Conservation (phyloP, 2,888 invertebrate genomes). For the Eutolmus rufibarbis region DNA sequence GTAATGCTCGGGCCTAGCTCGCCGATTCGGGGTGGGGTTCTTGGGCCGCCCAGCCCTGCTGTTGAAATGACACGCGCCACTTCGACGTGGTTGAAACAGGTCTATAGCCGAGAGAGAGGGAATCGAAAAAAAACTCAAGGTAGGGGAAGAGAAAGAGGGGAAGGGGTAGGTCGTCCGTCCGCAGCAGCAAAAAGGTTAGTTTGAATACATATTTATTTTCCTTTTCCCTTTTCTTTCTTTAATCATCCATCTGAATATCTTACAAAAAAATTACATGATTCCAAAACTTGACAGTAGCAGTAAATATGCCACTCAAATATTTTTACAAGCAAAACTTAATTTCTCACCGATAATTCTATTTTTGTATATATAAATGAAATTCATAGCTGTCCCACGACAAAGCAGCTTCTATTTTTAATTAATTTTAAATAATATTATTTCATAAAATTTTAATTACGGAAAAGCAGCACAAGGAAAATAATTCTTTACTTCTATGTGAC, state of each 20-base stretch:
- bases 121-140: too few relatives aligned
- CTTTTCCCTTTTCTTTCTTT: too few relatives aligned
- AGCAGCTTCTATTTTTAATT: slow-evolving; percentile 8
- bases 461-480: slow-evolving; percentile 30
- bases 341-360: slow-evolving; percentile 5
- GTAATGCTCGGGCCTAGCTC: too few relatives aligned
- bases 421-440: background rate
- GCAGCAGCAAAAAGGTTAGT: too few relatives aligned
- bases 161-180: too few relatives aligned
- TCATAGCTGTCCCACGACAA: slow-evolving; percentile 6
- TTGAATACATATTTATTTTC: too few relatives aligned
- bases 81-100: too few relatives aligned
- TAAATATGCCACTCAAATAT: slow-evolving; percentile 14
- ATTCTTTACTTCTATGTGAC: background rate
- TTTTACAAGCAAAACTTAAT: slow-evolving; percentile 24
- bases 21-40: too few relatives aligned
- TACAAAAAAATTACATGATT: slow-evolving; percentile 25
- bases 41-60: too few relatives aligned
- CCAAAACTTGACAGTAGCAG: slow-evolving; percentile 15
- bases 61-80: too few relatives aligned
- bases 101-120: too few relatives aligned
- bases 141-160: too few relatives aligned
- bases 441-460: background rate
- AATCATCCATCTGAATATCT: slow-evolving; percentile 11
- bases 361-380: background rate